Evolutionary conservation across 1,140 invertebrate genomes (phyloP), one percentile per base, ranked within the genome.

Genomic region (Aphelinus atriplicis): DNA sequence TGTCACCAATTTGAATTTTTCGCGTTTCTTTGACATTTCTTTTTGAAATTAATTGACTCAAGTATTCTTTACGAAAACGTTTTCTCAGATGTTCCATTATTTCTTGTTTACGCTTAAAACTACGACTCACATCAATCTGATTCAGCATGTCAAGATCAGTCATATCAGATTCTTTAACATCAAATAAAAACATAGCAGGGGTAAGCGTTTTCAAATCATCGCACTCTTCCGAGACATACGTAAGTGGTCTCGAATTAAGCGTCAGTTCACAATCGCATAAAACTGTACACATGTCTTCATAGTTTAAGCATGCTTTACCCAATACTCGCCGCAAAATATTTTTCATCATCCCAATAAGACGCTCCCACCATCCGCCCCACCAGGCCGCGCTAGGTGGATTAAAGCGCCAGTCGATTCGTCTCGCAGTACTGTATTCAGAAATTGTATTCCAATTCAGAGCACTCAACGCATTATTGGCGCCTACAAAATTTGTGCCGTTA

Each of bases 401-500:
- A 47, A 74, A 74, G 3, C 42, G 50, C 72, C 72, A 74, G 0
- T 61, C 42, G 1, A 74, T 74, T 47, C n/a, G 7, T 50, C 55
- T 3, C 3, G 43, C 57, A 0, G 62, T n/a, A 10, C 57, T 50
- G 3, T 61, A 60, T 0, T 2, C 1, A 1, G 9, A 2, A 2
- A 83, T 77, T 46, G 55, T 48, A 10, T 77, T 57, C 81, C 82
- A 86, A 76, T 87, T 77, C 5, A 85, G n/a, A 43, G 61, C 71
- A 47, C 60, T 63, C 2, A 85, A 80, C 46, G 72, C 47, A 70
- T 84, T 86, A n/a, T 71, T 50, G 0, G 76, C 65, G 9, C 80
- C 81, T 42, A 77, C 74, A 64, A 88, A 86, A 78, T 85, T 85
- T 3, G 80, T 83, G 0, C 81, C 87, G 63, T 89, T 88, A 68